Base-by-base conservation (phyloP, 2,113 vertebrate genomes). In the Neotragus pygmaeus region DNA sequence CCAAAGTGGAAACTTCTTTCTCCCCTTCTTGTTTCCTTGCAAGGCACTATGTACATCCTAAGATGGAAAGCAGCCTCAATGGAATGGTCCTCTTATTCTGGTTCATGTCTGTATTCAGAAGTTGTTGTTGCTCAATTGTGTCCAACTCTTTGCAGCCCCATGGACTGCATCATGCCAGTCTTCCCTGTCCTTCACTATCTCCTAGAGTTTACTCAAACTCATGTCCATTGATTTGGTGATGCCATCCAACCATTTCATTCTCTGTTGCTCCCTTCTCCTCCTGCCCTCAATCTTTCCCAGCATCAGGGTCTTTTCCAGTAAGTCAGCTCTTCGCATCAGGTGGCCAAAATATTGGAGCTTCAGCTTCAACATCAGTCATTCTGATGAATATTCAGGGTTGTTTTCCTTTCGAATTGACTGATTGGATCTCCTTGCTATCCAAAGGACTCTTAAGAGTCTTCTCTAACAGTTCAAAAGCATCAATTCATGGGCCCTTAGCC, bases 1-100 rank as follows among this genome's bases (percentile, higher is more conserved):
- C 70, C 81, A 51, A 94, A 15, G 6, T 64, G 73, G 45, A 64
- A 93, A 30, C 36, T 90, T 58, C 60, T 78, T 60, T 77, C 43
- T 13, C 6, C 8, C 3, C 25, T 1, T 10, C 33, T 23, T n/a
- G 30, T 58, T 23, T 9, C 28, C 33, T 87, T 64, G 51, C 14
- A 49, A 92, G 83, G 36, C 8, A n/a, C 43, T 91, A 0, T 9
- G 5, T 55, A 30, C 9, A 8, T 57, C 7, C 60, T 82, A 0
- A 51, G 89, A 55, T 78, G 43, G 75, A 88, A 39, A 77, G 21
- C 77, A 82, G 82, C 17, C 83, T 77, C 7, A 51, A 8, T 62
- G 30, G n/a, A 43, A 11, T 77, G 55, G 60, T n/a, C 60, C 19
- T 66, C 28, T 39, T 49, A 62, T 60, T 78, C 88, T 73, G 81